These are phyloP conservation scores for Linnaemya tessellans DNA, from an alignment of 2,888 invertebrate species.

Conservation along the genomic window DNA sequence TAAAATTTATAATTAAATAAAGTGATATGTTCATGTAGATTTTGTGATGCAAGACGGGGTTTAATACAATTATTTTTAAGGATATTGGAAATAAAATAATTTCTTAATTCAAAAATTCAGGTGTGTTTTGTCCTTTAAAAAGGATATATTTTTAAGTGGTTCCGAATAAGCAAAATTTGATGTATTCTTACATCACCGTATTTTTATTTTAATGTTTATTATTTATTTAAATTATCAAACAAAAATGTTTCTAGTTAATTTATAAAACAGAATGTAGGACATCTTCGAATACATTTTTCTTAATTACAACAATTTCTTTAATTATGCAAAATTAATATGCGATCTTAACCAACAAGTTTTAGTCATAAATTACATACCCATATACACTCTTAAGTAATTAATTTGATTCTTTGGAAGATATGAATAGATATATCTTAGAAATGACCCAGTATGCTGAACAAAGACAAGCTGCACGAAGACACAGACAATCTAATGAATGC, in stretches of 20 bases:
- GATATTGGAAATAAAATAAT: too few relatives aligned
- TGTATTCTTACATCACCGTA: too few relatives aligned
- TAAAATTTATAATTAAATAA: neutral
- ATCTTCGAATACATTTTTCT: too few relatives aligned
- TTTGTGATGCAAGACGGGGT: neutral
- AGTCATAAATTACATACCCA: conserved; percentile 32
- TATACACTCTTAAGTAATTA: neutral
- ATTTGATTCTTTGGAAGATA: conserved; percentile 9
- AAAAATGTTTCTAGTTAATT: too few relatives aligned
- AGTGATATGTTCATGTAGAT: neutral
- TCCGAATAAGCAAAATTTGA: too few relatives aligned
- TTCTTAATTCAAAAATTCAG: neutral
- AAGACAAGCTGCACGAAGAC: conserved; percentile 14
- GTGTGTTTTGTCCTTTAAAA: too few relatives aligned
- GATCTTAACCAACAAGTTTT: conserved; percentile 40
- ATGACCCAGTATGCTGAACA: conserved; percentile 32
- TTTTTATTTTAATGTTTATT: too few relatives aligned
- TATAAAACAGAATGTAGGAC: too few relatives aligned
- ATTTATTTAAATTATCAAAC: too few relatives aligned
- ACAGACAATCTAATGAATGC: conserved; percentile 47
- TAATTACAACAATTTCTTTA: too few relatives aligned
- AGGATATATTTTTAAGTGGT: too few relatives aligned
- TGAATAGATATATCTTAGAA: conserved; percentile 40
- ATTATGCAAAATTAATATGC: neutral
- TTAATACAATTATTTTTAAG: conserved; percentile 27